phyloP scores from a whole-genome alignment of 2,113 vertebrate species.

The Forbesichthys agassizii region DNA sequence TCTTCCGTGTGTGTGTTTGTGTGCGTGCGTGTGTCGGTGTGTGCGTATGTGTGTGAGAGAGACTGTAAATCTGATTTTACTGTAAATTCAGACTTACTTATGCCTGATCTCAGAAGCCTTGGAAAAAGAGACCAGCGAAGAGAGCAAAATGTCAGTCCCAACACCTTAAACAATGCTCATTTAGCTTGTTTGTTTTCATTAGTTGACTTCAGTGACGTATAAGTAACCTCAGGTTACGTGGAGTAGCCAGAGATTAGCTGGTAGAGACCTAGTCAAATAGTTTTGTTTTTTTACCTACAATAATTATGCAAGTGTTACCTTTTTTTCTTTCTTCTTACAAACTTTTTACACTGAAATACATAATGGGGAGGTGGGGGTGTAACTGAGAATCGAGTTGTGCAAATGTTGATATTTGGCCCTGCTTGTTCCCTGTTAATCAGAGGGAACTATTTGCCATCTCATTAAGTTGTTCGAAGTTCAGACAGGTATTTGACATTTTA shows the following conservation, averaged over 20 bases:
- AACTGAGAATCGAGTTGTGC: conserved; percentile 34
- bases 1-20: conserved; percentile 39
- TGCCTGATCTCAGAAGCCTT: conserved; percentile 79
- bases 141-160: conserved; percentile 55
- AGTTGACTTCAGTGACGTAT: conserved; percentile 35
- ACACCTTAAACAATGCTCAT: conserved; percentile 45
- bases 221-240: conserved; percentile 32
- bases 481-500: conserved; percentile 45
- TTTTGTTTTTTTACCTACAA: conserved; percentile 55
- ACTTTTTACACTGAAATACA: conserved; percentile 73
- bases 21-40: conserved; percentile 4
- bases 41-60: conserved; percentile 14
- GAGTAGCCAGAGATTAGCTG: conserved; percentile 45
- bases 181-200: conserved; percentile 48
- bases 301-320: conserved; percentile 74
- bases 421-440: conserved; percentile 9
- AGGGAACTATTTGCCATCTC: conserved; percentile 11
- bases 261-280: conserved; percentile 41
- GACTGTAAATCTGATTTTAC: conserved; percentile 64
- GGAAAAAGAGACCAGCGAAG: conserved; percentile 65
- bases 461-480: conserved; percentile 31
- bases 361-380: conserved; percentile 50
- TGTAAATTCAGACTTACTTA: conserved; percentile 67
- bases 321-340: conserved; percentile 60
- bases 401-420: conserved; percentile 42